Conservation (phyloP, 2,797 vertebrate species). For the Streptopelia turtur region DNA sequence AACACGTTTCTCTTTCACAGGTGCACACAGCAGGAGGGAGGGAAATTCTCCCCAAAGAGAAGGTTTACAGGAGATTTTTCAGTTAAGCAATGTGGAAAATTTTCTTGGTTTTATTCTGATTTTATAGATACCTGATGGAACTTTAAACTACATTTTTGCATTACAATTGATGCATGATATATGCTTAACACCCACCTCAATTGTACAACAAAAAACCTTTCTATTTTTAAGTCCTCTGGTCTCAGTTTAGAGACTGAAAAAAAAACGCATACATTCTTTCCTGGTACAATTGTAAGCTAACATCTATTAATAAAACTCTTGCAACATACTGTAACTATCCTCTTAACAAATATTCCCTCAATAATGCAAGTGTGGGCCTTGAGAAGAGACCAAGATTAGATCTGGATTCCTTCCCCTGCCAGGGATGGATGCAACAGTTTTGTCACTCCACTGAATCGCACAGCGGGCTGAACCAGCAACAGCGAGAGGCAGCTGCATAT, state of each 20-base stretch:
- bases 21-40: not conserved
- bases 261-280: accelerated
- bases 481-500: not conserved
- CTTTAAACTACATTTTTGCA: not conserved
- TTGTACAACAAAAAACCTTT: not conserved
- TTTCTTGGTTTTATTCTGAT: not conserved
- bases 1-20: not conserved
- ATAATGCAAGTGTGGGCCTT: not conserved
- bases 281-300: not conserved
- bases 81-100: not conserved
- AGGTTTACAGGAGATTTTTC: not conserved
- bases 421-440: not conserved
- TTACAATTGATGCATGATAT: not conserved
- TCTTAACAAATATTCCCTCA: not conserved
- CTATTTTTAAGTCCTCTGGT: not conserved
- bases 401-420: not conserved
- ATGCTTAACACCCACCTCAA: not conserved
- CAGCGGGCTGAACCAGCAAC: not conserved
- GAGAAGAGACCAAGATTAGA: not conserved
- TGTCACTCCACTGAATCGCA: not conserved
- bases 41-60: not conserved
- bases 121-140: not conserved
- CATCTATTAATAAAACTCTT: not conserved
- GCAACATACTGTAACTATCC: not conserved
- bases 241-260: not conserved